Base-by-base conservation (phyloP, 2,888 invertebrate species). In the Punctoribates punctum region DNA sequence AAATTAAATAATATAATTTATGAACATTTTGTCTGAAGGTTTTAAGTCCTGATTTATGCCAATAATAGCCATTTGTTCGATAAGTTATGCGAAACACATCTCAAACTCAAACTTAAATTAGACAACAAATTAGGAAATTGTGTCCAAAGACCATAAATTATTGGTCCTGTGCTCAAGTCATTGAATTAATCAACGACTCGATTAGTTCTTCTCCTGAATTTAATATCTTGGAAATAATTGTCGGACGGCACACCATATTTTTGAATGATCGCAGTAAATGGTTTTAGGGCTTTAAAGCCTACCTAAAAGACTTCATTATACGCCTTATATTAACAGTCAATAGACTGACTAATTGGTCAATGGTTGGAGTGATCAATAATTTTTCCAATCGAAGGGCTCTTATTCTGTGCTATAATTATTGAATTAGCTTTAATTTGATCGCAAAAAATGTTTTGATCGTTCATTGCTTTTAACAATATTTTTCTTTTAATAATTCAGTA, bases 241-340 rank as follows among this genome's bases (percentile, higher is more conserved):
- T 51, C 51, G 57, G 25, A 42, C 4, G 11, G 42, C 42, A 42
- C 42, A 42, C 42, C 42, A 42, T 42, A 13, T 42, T 8, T 42
- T 13, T 25, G 20, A 23, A 3, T 20, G 9, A 57, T 23, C 20
- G 57, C 25, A 8, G 25, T 23, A 25, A 57, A 25, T 23, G 57
- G 25, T 57, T 25, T 0, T 1, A 57, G 57, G 57, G 57, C 23
- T 57, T 57, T 42, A 42, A 42, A 42, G 8, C 54, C 2, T 54
- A 54, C 25, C n/a, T 23, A 20, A 20, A 57, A 57, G 25, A 6
- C 11, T 42, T 42, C 25, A 57, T 57, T 23, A 57, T 57, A 57
- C 25, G 57, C 57, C 23, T 57, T 57, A 34, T 34, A 65, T 65
- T 65, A 34, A 65, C 38, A 65, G 65, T 38, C 65, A 65, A 65